Evolutionary conservation across 30 jellyfish, hydroid and myxozoan genomes (phyloP).

Genomic region (Aurelia coerulea): DNA sequence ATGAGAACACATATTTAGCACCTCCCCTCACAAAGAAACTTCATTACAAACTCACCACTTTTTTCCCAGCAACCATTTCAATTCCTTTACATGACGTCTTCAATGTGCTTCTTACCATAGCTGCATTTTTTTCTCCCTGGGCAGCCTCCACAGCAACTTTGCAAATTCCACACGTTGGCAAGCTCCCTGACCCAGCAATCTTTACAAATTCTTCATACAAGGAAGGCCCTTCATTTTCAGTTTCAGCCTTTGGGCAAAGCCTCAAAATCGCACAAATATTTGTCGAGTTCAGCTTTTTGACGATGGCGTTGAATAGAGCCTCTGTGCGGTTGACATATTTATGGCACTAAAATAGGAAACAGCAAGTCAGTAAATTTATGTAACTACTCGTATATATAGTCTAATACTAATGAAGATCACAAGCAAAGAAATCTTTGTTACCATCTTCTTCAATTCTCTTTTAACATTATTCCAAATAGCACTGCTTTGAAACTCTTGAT

Average conservation of each 20-base stretch:
- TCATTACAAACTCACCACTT: background rate
- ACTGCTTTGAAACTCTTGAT: too few species aligned
- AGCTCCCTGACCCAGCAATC: background rate
- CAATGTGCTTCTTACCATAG: background rate
- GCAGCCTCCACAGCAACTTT: conserved; percentile 23
- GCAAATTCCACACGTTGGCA: conserved; percentile 42
- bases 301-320: conserved; percentile 9
- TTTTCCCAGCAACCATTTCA: background rate
- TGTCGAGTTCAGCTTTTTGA: conserved; percentile 6
- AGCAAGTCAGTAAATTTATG: too few species aligned
- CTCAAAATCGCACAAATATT: conserved; percentile 18
- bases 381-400: too few species aligned
- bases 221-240: background rate
- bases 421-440: too few species aligned
- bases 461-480: too few species aligned
- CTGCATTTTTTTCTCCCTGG: background rate
- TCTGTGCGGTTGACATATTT: conserved; percentile 15
- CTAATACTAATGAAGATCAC: too few species aligned
- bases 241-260: background rate
- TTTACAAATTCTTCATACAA: background rate
- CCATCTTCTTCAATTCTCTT: too few species aligned
- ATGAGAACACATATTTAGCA: too few species aligned
- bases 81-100: background rate
- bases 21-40: background rate
- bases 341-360: conserved; percentile 21